Evolutionary conservation across 2,888 invertebrate genomes (phyloP).

Genomic region (Eupithecia tripunctaria): DNA sequence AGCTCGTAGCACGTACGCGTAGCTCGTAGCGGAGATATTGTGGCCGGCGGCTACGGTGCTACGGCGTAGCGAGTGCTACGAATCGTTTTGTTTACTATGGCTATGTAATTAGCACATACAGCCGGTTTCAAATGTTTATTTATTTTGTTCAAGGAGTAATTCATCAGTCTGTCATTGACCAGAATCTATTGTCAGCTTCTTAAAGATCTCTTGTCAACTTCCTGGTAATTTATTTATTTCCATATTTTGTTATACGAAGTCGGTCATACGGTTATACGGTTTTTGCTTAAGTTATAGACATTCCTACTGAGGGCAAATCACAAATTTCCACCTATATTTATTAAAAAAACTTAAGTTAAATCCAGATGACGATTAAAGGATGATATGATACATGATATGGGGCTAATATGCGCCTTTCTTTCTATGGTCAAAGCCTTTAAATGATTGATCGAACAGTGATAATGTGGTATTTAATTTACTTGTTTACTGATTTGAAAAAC

Average conservation of each 20-base stretch:
- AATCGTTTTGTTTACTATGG: not conserved
- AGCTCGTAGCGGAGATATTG: conserved; percentile 7
- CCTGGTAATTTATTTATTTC: not conserved
- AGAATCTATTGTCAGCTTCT: not conserved
- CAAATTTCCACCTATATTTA: too few species aligned
- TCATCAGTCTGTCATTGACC: not conserved
- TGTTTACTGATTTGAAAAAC: not conserved
- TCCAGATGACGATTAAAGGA: too few species aligned
- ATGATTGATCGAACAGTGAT: not conserved
- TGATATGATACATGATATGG: too few species aligned
- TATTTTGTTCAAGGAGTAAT: not conserved
- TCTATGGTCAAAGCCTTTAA: too few species aligned
- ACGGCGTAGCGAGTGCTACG: conserved; percentile 3
- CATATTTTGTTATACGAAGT: too few species aligned
- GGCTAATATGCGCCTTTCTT: too few species aligned
- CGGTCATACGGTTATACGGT: too few species aligned
- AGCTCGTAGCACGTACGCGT: conserved; percentile 4
- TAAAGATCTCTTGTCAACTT: not conserved
- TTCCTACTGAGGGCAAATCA: too few species aligned
- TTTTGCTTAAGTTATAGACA: too few species aligned
- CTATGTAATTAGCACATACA: not conserved
- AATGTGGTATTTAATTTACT: not conserved
- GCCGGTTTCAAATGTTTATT: too few species aligned
- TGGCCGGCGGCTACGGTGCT: conserved; percentile 1
- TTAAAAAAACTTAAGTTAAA: too few species aligned